Evolutionary conservation across 1,140 invertebrate genomes (phyloP).

Genomic region (Cydia splendana): DNA sequence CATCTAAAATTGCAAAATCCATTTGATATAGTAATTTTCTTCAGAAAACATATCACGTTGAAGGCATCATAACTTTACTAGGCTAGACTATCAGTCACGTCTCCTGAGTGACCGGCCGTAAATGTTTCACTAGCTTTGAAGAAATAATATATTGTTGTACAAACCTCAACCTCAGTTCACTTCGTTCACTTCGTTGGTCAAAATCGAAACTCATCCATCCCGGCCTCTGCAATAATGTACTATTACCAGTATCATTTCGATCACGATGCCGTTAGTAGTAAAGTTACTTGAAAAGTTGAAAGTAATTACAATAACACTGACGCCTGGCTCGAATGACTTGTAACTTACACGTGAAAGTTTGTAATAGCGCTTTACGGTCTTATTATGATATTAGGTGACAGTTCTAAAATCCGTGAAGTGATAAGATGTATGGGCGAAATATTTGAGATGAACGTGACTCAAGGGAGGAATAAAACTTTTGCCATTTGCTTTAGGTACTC

Average conservation of each 20-base stretch:
- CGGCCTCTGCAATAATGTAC: too few relatives aligned
- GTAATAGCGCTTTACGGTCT: too few relatives aligned
- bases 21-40: not conserved
- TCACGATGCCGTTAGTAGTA: too few relatives aligned
- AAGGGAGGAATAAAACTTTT: constrained; percentile 15
- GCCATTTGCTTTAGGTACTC: not conserved
- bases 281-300: too few relatives aligned
- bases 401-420: not conserved
- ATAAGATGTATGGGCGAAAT: not conserved
- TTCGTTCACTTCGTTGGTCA: too few relatives aligned
- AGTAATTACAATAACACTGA: too few relatives aligned
- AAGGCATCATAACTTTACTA: not conserved
- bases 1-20: too few relatives aligned
- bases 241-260: too few relatives aligned
- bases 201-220: too few relatives aligned
- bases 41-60: not conserved
- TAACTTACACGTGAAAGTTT: too few relatives aligned
- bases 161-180: too few relatives aligned
- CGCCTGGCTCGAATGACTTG: too few relatives aligned
- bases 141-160: not conserved
- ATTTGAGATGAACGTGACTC: not conserved
- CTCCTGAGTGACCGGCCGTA: constrained; percentile 6
- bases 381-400: not conserved
- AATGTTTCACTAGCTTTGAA: constrained; percentile 1
- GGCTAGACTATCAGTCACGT: not conserved